Base-by-base conservation (phyloP, 2,113 vertebrate genomes). In the Paramisgurnus dabryanus region DNA sequence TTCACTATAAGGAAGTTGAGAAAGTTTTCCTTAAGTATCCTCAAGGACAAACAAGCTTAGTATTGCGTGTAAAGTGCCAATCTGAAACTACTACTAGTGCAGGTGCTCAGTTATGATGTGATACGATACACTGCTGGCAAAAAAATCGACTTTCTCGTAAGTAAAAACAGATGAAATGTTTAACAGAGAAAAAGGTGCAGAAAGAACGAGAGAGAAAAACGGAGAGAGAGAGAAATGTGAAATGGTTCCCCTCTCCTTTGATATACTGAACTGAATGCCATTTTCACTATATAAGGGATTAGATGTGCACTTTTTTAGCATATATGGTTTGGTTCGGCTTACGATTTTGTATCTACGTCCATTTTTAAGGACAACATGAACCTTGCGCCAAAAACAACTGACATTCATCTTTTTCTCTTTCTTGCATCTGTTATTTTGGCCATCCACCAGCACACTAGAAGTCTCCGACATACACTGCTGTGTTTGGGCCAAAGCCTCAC, bases 401-500 rank as follows among this genome's bases (percentile, higher is more conserved):
- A 81, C 76, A 68, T 43, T 55, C n/a, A 57, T 76, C 60, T 73
- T 49, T 49, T 22, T 49, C 61, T 15, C 18, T 53, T 22, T 71
- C 63, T 80, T 65, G 65, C 65, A 50, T 80, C 79, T 80, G 72
- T 47, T 55, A 27, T 61, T 78, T 61, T 55, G 87, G 85, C 83
- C 63, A 45, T 49, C 34, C 18, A 79, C 79, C 82, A 85, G 64
- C 3, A 78, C 69, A 87, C 86, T 84, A 84, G 83, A 81, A 83
- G 74, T 86, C 43, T 50, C 81, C 72, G 83, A 86, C 83, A 81
- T 86, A 82, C 81, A 57, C 61, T 78, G 67, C 39, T 70, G 67
- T 67, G 82, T 88, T 89, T 87, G 78, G 80, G 85, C 80, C 87
- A 89, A 80, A 86, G 78, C 80, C 82, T 74, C 84, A 80, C 17